A percentile compares a stretch with the other conserved stretches of the same genome.
Conservation (phyloP, 64 coral and sea anemone species). For the Stichodactyla mertensii region DNA sequence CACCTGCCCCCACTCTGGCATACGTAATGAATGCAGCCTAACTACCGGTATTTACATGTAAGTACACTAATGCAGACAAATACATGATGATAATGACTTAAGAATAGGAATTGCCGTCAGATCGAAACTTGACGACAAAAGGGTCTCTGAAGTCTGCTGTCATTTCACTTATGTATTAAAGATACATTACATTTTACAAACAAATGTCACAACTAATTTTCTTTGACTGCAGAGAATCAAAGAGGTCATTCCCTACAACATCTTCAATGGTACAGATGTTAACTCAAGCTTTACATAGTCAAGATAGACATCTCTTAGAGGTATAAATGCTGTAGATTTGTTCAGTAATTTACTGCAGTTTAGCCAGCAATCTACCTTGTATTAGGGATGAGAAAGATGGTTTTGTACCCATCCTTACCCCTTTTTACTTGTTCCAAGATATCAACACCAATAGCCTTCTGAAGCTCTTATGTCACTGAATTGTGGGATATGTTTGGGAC, state of each 20-base stretch:
- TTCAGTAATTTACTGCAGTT: no score
- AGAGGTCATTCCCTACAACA: slow-evolving; percentile 19
- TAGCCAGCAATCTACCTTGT: no score
- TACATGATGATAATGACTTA: slow-evolving; percentile 30
- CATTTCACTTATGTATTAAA: neutral
- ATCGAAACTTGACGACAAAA: slow-evolving; percentile 24
- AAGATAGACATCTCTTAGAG: slow-evolving; percentile 53
- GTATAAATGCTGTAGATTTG: neutral
- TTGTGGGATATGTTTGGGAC: no score
- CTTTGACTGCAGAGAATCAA: neutral
- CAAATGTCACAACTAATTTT: neutral
- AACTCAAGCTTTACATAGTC: slow-evolving; percentile 56
- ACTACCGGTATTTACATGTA: no score
- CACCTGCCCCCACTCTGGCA: no score
- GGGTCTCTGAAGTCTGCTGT: neutral
- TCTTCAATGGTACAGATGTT: slow-evolving; percentile 54
- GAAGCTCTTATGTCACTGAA: no score
- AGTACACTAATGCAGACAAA: neutral
- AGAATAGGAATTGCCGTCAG: slow-evolving; percentile 74
- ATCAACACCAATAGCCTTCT: no score
- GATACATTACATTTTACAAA: neutral
- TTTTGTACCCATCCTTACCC: no score
- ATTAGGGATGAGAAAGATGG: no score
- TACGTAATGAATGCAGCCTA: no score
- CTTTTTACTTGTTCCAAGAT: no score